These are phyloP conservation scores for Psittacula echo DNA, from an alignment of 2,797 vertebrate genomes.

Conservation along the genomic window DNA sequence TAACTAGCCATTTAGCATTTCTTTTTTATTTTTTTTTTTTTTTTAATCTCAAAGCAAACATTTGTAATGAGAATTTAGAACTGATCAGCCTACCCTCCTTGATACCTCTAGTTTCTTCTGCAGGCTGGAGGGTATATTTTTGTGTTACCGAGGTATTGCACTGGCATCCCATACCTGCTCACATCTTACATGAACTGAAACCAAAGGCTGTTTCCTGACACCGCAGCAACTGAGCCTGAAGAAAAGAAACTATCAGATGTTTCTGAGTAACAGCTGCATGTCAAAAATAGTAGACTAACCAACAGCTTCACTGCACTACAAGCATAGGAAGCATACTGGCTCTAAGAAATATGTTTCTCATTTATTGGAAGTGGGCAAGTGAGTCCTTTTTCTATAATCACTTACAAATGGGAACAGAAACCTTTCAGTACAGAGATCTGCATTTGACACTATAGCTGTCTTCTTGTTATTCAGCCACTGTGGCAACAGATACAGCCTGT, in stretches of 20 bases:
- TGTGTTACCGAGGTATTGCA: neutral
- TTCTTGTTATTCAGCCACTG: neutral
- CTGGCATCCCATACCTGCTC: constrained; percentile 41
- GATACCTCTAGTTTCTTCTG: neutral
- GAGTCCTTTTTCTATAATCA: neutral
- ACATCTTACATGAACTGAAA: constrained; percentile 61
- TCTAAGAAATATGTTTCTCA: neutral
- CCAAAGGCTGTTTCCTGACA: constrained; percentile 51
- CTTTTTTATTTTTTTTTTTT: neutral
- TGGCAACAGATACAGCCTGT: neutral
- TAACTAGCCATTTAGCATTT: fast-evolving
- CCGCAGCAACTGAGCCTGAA: neutral
- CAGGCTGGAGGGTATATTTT: neutral
- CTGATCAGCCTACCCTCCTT: neutral
- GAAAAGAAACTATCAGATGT: constrained; percentile 77
- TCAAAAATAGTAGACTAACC: constrained; percentile 68
- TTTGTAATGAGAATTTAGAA: neutral
- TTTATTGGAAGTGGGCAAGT: constrained; percentile 25
- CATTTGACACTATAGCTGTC: neutral
- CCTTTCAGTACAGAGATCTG: neutral
- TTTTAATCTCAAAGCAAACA: neutral
- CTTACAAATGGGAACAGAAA: neutral
- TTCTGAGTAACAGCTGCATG: constrained; percentile 66
- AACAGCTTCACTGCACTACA: neutral
- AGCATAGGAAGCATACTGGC: neutral